Evolutionary conservation across 2,888 invertebrate species (phyloP).

Genomic region (Trachelus iudaicus): DNA sequence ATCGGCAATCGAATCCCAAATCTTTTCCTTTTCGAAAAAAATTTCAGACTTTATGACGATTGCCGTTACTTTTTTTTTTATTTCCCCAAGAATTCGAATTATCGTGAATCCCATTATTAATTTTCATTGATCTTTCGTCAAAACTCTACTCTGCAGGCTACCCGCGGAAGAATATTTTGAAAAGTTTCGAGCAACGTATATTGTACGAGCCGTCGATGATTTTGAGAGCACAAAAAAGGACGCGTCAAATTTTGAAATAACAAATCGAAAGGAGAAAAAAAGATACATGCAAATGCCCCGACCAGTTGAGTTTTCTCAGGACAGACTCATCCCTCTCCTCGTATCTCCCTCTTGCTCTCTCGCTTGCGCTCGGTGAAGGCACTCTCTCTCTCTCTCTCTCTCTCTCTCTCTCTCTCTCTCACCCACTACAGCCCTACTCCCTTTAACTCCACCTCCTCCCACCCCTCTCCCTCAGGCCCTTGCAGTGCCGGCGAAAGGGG

Average conservation of each 20-base stretch:
- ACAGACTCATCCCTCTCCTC: background rate
- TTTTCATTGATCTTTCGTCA: background rate
- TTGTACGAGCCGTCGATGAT: background rate
- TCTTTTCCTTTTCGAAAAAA: background rate
- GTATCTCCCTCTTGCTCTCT: background rate
- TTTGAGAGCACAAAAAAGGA: background rate
- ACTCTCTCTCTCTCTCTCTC: background rate
- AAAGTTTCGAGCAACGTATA: background rate
- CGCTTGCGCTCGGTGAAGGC: background rate
- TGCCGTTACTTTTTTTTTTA: background rate
- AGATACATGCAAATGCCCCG: constrained; percentile 47
- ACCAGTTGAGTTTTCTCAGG: constrained; percentile 43
- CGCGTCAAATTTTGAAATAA: background rate
- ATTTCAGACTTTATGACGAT: background rate
- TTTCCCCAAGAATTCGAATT: background rate
- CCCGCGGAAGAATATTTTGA: background rate
- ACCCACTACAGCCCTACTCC: background rate
- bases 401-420: too few relatives aligned
- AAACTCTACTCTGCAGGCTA: background rate
- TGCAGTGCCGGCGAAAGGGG: background rate
- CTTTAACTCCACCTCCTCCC: background rate
- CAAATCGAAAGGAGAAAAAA: constrained; percentile 32
- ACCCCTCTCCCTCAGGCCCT: background rate
- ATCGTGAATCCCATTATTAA: background rate
- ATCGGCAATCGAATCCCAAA: background rate